phyloP scores from a whole-genome alignment of 2,888 invertebrate genomes.

The Dysmachus trigonus region DNA sequence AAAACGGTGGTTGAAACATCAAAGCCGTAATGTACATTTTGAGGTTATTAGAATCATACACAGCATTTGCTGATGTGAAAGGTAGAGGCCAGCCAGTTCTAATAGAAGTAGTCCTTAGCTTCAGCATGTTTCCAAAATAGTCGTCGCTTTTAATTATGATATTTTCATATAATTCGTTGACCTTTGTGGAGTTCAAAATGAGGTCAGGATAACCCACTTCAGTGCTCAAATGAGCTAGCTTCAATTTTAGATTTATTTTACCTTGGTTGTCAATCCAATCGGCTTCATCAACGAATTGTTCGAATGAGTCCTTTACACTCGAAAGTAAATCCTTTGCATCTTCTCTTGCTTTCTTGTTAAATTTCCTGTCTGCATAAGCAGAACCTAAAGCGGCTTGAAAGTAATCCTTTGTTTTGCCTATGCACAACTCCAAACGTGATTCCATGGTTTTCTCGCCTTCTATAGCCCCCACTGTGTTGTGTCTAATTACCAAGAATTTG shows the following conservation, averaged over 20 bases:
- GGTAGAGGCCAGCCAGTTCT: background rate
- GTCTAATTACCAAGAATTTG: background rate
- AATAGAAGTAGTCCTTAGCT: background rate
- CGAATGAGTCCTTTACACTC: background rate
- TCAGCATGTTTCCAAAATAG: background rate
- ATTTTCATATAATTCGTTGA: background rate
- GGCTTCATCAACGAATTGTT: background rate
- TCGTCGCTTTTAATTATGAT: background rate
- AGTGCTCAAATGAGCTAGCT: background rate
- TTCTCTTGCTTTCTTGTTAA: background rate
- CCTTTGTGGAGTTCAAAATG: background rate
- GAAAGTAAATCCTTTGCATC: background rate
- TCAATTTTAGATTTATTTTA: background rate
- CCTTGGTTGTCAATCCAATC: background rate
- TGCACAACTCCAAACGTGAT: background rate
- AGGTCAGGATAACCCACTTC: background rate
- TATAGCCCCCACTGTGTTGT: background rate
- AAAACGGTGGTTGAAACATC: background rate
- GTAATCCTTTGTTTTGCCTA: background rate
- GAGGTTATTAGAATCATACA: background rate
- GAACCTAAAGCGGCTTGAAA: background rate
- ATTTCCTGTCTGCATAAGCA: background rate
- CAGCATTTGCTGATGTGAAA: background rate
- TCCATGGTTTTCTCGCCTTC: background rate
- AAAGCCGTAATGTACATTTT: background rate